Base-by-base conservation (phyloP, 2,888 invertebrate species). In the Lasioglossum calceatum region DNA sequence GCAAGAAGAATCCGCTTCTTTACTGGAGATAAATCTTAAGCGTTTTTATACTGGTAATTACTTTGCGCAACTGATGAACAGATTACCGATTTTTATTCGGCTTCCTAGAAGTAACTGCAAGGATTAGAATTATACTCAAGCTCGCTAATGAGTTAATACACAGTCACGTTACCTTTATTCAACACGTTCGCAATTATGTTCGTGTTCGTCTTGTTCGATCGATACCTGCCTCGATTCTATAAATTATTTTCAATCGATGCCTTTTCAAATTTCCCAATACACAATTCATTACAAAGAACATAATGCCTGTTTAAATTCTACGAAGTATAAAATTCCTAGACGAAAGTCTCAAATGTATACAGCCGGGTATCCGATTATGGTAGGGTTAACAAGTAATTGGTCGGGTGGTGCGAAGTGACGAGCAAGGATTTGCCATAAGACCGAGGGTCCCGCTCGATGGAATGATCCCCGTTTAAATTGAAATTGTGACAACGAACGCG, bases 401-500 rank as follows among this genome's bases (percentile, higher is more conserved):
- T 8, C 19, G 19, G 36, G 19, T 32, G 67, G 36, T 36, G 36
- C 36, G 8, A 67, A 36, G 67, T 23, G 67, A 36, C 67, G 19
- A 36, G 36, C 67, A 67, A 67, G 67, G 67, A 67, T 67, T 36
- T 36, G 36, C 71, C 71, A n/a, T n/a, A 71, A 71, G 71, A 39
- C 39, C 36, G 42, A 8, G 67, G 67, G 19, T 39, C 64, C 36
- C 12, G 23, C 23, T 42, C 42, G 12, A 71, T n/a, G 39, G 42
- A 71, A 71, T 42, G 23, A 71, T 71, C 71, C 39, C 23, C 71
- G 71, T 23, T 39, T 42, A 71, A 71, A 71, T 71, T 71, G 71
- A 42, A 42, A 71, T 71, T 71, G 42, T 71, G 71, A 71, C 71
- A 42, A 71, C 50, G 74, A 50, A 32, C 47, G 74, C 50, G 74